Evolutionary conservation across 2,113 vertebrate genomes (phyloP).

Genomic region (Enhydra lutris): DNA sequence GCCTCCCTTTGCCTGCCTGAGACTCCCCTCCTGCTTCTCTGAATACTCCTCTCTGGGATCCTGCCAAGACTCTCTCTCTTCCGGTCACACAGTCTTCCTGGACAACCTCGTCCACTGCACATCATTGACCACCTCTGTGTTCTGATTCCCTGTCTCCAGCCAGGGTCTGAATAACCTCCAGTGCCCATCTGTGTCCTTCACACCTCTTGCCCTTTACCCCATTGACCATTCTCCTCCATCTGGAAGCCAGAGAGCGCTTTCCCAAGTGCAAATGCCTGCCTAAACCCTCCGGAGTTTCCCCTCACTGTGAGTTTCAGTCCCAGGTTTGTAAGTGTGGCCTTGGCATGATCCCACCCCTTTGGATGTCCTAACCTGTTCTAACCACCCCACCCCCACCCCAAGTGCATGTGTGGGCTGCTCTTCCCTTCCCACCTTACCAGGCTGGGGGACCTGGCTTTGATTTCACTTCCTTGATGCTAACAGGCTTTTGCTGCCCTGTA

Average conservation of each 20-base stretch:
- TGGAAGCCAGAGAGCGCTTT: neutral
- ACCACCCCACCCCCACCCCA: neutral
- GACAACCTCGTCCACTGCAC: neutral
- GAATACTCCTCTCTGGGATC: neutral
- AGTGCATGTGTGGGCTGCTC: fast-evolving
- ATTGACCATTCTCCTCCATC: neutral
- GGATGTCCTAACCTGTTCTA: neutral
- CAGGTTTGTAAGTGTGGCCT: neutral
- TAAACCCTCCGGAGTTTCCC: neutral
- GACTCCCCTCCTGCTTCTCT: neutral
- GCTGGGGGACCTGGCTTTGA: neutral
- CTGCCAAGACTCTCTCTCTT: neutral
- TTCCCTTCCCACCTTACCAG: neutral
- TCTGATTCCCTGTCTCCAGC: neutral
- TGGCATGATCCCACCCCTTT: fast-evolving
- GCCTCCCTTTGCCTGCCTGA: neutral
- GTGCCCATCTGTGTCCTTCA: neutral
- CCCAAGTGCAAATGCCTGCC: too few relatives aligned
- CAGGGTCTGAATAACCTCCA: neutral
- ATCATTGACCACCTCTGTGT: neutral
- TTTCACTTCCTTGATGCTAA: neutral
- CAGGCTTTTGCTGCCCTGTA: neutral
- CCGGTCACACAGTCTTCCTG: neutral
- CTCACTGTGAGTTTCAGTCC: neutral
- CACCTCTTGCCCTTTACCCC: neutral